Evolutionary conservation across 2,888 invertebrate genomes (phyloP), one percentile per base, ranked within the genome.

Genomic region (Drosophila aldrichi): DNA sequence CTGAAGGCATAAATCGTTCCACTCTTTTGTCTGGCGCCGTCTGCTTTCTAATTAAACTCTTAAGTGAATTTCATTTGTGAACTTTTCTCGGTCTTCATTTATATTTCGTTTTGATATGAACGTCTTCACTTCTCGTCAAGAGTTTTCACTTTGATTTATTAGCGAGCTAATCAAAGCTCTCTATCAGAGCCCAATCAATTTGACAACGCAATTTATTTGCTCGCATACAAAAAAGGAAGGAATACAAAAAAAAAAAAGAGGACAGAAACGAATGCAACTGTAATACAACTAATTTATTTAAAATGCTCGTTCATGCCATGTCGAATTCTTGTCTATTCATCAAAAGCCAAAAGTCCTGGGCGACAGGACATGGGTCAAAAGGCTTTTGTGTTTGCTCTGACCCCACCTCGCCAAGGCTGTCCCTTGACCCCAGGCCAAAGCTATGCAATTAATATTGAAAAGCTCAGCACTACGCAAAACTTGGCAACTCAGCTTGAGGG

Each of bases 261-360:
- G 36, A 34, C 22, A 7, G 36, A 36, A 63, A 52, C 55, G 63
- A 69, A 75, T 67, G 75, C 72, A 75, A 77, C 56, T 66, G 70
- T 74, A 87, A 89, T 82, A 74, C 89, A 87, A 87, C 88, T 86
- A 86, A 86, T 86, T 86, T 86, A 86, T 86, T 86, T 86, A 86
- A 86, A 86, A 86, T 89, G 89, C 86, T 74, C 88, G 84, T 86
- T 86, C 88, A 89, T 87, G 85, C 74, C 86, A 84, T 73, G 71
- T 74, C 85, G 78, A 84, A 87, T 88, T 86, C 81, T 74, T 74
- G 81, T 74, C 88, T 77, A 89, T 89, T 89, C 89, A 86, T 86
- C 86, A 86, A 87, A 89, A 85, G 89, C 84, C 89, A 85, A 84
- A 59, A 25, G 66, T 66, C 67, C 46, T 38, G 57, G 57, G 22